These are phyloP conservation scores for Neodiprion pinetum DNA, from an alignment of 1,140 invertebrate species.

Conservation along the genomic window DNA sequence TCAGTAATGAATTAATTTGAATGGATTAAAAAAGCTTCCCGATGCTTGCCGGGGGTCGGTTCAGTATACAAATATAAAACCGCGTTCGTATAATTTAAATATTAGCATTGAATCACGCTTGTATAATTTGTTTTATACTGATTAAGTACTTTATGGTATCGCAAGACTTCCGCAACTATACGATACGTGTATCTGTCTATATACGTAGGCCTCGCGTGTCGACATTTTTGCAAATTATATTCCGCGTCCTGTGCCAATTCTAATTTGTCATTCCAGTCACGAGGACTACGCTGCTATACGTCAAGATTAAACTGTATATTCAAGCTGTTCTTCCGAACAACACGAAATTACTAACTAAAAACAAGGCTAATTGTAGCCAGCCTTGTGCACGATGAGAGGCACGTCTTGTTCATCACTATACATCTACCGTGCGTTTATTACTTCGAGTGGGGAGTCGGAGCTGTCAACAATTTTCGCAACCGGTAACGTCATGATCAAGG, in stretches of 20 bases:
- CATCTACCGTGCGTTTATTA: background rate
- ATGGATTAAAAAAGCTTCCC: no score
- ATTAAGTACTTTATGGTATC: background rate
- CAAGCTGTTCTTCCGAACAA: background rate
- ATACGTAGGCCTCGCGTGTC: background rate
- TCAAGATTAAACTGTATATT: background rate
- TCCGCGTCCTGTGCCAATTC: background rate
- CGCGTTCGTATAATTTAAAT: background rate
- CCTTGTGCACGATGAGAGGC: background rate
- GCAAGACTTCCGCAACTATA: background rate
- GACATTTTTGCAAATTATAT: background rate
- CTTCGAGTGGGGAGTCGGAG: background rate
- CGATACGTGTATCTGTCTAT: no score
- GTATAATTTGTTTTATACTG: background rate
- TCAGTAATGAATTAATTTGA: no score
- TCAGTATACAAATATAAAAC: no score
- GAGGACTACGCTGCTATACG: background rate
- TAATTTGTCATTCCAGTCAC: constrained; percentile 2
- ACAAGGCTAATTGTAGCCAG: constrained; percentile 1
- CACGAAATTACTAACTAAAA: background rate
- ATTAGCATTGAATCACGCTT: background rate
- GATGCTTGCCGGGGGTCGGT: no score
- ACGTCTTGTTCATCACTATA: background rate
- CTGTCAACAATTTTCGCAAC: background rate
- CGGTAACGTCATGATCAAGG: no score